These are phyloP conservation scores for Ridgeia piscesae DNA, from an alignment of 1,140 invertebrate genomes.

Conservation along the genomic window DNA sequence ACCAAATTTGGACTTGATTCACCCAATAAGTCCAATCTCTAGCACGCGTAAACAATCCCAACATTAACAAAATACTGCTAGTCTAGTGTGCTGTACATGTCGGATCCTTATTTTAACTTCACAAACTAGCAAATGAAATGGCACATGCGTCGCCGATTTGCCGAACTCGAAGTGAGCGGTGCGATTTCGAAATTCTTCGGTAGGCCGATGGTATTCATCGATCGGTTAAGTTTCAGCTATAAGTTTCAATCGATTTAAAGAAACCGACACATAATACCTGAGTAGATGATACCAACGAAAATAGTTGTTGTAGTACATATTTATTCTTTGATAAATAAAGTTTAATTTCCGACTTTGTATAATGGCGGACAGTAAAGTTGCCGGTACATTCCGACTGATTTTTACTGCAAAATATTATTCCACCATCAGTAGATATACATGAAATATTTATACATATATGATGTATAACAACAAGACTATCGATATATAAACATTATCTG, in stretches of 20 bases:
- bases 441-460: neutral
- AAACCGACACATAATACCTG: neutral
- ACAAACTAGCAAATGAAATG: neutral
- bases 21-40: neutral
- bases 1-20: neutral
- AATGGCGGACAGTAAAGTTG: neutral
- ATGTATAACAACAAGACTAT: neutral
- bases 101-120: neutral
- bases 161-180: neutral
- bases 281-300: neutral
- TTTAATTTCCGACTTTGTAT: neutral
- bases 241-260: neutral
- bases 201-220: neutral
- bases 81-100: neutral
- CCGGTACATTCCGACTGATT: neutral
- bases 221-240: neutral
- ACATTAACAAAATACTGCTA: neutral
- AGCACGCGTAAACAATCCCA: neutral
- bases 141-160: neutral
- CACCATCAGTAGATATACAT: neutral
- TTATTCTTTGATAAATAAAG: too few species aligned
- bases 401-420: neutral
- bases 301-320: neutral
- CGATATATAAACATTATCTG: neutral
- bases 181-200: neutral